Evolutionary conservation across 2,888 invertebrate genomes (phyloP).

Genomic region (Petrolisthes manimaculis): DNA sequence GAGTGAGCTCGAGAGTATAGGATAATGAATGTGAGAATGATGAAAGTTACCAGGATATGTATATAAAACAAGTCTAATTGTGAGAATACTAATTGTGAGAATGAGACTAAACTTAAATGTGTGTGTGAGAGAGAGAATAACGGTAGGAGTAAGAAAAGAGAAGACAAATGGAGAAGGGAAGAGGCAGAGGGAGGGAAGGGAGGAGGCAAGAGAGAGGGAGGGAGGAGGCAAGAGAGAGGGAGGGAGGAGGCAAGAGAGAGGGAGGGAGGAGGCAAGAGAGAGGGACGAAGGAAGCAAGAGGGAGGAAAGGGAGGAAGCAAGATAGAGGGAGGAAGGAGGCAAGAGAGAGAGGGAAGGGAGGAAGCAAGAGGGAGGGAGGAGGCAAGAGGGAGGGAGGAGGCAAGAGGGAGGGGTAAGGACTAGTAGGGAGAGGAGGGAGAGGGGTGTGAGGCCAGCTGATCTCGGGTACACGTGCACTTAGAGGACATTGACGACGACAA

Average conservation of each 20-base stretch:
- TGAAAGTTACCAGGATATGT: no score
- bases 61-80: no score
- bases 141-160: neutral
- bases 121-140: neutral
- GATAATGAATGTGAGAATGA: no score
- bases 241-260: neutral
- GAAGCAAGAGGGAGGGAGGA: neutral
- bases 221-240: neutral
- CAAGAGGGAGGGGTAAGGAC: neutral
- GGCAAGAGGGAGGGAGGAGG: neutral
- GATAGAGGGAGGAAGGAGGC: neutral
- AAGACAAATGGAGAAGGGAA: neutral
- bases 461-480: no score
- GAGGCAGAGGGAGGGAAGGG: neutral
- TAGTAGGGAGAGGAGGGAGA: neutral
- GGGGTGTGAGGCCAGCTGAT: neutral
- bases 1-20: neutral
- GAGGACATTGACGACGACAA: no score
- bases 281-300: neutral
- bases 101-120: no score
- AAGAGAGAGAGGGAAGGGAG: neutral
- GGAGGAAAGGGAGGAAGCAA: neutral
- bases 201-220: neutral
- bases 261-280: neutral
- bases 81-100: no score